Evolutionary conservation across 1,140 invertebrate genomes (phyloP), one percentile per base, ranked within the genome.

Genomic region (Acromyrmex heyeri): DNA sequence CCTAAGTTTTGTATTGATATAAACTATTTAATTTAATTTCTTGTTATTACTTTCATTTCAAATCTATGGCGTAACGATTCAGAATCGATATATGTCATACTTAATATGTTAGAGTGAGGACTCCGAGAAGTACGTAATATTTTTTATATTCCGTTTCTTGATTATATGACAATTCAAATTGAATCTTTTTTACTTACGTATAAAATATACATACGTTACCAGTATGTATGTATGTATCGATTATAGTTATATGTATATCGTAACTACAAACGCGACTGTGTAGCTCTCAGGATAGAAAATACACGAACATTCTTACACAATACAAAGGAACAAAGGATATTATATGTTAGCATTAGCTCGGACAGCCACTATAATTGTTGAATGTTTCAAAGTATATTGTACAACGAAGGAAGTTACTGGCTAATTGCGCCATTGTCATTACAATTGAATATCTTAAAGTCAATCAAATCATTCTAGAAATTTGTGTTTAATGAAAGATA

Each of bases 401-500:
- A 77, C 62, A 85, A 87, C 72, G 59, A 64, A 38, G 57, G 16
- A 53, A 78, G 73, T 14, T 48, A 59, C 48, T 38, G 67, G 21
- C n/a, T 87, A 38, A n/a, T 14, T 59, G 67, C 69, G 64, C 53
- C 78, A 78, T 83, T 86, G 61, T 64, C 89, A 86, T 91, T 91
- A 81, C 85, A 61, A 70, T 77, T 57, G 27, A 91, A 89, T 14
- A 90, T 27, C 21, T 61, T 85, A 83, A 57, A 81, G 86, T 87
- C 89, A 91, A 92, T 77, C 85, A 92, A 83, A 91, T 89, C 85
- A 77, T 82, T 86, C 88, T 82, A 87, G 21, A 81, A 91, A 76
- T 91, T 89, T 86, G 87, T 92, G 87, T 92, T 93, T 70, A 79
- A 89, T 59, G 87, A 92, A 86, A 91, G 57, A 90, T 87, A 78